Evolutionary conservation across 2,113 vertebrate genomes (phyloP), one percentile per base, ranked within the genome.

Genomic region (Fregata magnificens): DNA sequence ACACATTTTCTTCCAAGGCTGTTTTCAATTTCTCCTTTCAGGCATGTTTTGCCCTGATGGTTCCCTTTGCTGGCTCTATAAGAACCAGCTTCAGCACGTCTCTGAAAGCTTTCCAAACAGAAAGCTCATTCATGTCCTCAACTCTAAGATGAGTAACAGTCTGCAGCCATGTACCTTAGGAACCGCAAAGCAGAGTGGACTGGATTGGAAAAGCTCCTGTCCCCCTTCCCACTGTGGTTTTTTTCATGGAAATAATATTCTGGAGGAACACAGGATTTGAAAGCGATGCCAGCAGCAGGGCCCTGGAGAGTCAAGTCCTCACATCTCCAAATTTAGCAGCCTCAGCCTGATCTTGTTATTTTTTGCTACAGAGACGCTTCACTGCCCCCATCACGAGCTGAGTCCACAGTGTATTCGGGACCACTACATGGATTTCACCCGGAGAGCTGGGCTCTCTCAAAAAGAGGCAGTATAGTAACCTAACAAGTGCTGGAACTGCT

Each of bases 1-100:
- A 92, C 85, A 96, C 85, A 67, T 95, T 93, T 93, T 81, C 77
- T 82, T 95, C 82, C 79, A 63, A 94, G 86, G 74, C 96, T 97
- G 95, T 93, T 97, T 97, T 90, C 93, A 94, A 89, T 97, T 95
- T 97, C 87, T 95, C 36, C 85, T 93, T 59, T 85, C 95, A 95
- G 89, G 81, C 80, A 47, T 86, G 55, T 89, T 95, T 95, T 93
- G 73, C 74, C 78, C 80, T 86, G 65, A 88, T 94, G 93, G 87
- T 58, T 96, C 84, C 67, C 82, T 79, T 97, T 91, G 61, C 82
- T 93, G 86, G 66, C 66, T 96, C 77, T 32, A 2, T 65, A 67
- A 95, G 82, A 88, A 85, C 85, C 80, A 89, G 84, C 82, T 96
- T 80, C 83, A 80, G 84, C 90, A 92, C 17, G 5, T 89, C 92